A percentile compares a stretch with the other conserved stretches of the same genome.
phyloP scores from a whole-genome alignment of 2,797 vertebrate species.

The Pachyuromys duprasi region DNA sequence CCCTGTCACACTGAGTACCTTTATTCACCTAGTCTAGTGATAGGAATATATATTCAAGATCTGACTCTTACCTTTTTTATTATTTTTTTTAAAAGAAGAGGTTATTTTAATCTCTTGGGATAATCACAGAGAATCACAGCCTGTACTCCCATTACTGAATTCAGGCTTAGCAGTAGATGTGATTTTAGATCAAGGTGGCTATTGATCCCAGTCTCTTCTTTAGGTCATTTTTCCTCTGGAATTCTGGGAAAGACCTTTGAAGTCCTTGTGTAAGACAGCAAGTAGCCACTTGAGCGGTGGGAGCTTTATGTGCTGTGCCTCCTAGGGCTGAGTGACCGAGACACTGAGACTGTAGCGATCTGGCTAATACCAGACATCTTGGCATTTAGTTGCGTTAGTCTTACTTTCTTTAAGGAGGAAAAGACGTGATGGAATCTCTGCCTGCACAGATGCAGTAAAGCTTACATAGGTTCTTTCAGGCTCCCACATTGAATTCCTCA shows the following conservation, averaged over 20 bases:
- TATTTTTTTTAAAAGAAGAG: conserved; percentile 43
- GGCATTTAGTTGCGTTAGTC: conserved; percentile 56
- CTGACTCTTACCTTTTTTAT: conserved; percentile 20
- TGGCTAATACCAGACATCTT: conserved; percentile 16
- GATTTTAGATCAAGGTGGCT: conserved; percentile 47
- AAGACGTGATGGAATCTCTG: conserved; percentile 60
- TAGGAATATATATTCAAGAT: not conserved
- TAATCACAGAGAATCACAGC: conserved; percentile 41
- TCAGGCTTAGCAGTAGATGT: conserved; percentile 23
- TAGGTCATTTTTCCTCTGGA: conserved; percentile 43
- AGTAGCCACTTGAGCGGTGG: not conserved
- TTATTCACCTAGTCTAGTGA: not conserved
- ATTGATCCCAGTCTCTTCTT: conserved; percentile 34
- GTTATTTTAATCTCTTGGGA: conserved; percentile 42
- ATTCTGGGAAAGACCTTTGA: conserved; percentile 37
- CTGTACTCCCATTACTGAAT: not conserved
- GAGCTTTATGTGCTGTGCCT: not conserved
- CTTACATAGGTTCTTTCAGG: conserved; percentile 14
- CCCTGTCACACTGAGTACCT: not conserved
- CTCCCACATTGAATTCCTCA: conserved; percentile 47
- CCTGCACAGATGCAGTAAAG: conserved; percentile 36
- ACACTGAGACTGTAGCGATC: conserved; percentile 23
- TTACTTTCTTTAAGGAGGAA: conserved; percentile 54
- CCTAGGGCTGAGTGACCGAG: not conserved
- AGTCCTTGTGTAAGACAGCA: not conserved